Conservation (phyloP, 2,888 invertebrate species). For the Cryptophagus acutangulus region DNA sequence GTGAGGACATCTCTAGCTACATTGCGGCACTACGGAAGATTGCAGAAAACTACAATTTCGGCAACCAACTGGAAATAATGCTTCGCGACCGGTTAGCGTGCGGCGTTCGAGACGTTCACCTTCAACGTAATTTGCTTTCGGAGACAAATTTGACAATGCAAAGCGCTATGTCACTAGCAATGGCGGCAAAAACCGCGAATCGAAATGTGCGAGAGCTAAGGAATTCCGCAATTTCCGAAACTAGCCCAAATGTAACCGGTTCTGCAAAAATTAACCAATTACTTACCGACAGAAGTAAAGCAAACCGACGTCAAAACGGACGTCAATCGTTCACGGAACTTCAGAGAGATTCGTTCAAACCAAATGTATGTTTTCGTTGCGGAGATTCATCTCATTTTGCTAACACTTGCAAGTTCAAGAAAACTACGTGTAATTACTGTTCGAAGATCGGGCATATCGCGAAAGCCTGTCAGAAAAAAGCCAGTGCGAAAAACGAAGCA, state of each 20-base stretch:
- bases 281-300: neutral
- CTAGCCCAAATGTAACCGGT: no score
- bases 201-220: neutral
- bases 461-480: neutral
- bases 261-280: no score
- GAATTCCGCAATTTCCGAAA: no score
- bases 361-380: slow-evolving; percentile 8
- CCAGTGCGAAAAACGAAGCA: neutral
- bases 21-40: neutral
- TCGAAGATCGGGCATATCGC: slow-evolving; percentile 9
- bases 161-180: slow-evolving; percentile 6
- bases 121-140: slow-evolving; percentile 15
- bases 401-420: slow-evolving; percentile 1
- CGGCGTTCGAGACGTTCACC: slow-evolving; percentile 11
- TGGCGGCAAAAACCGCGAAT: slow-evolving; percentile 4
- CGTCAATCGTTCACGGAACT: neutral
- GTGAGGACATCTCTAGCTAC: neutral
- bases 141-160: slow-evolving; percentile 14
- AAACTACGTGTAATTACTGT: slow-evolving; percentile 4
- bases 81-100: slow-evolving; percentile 18
- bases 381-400: slow-evolving; percentile 4
- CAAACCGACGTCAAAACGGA: no score
- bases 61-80: slow-evolving; percentile 7
- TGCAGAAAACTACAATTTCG: neutral
- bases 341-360: neutral